phyloP scores from a whole-genome alignment of 2,113 vertebrate genomes.

The Excalfactoria chinensis region DNA sequence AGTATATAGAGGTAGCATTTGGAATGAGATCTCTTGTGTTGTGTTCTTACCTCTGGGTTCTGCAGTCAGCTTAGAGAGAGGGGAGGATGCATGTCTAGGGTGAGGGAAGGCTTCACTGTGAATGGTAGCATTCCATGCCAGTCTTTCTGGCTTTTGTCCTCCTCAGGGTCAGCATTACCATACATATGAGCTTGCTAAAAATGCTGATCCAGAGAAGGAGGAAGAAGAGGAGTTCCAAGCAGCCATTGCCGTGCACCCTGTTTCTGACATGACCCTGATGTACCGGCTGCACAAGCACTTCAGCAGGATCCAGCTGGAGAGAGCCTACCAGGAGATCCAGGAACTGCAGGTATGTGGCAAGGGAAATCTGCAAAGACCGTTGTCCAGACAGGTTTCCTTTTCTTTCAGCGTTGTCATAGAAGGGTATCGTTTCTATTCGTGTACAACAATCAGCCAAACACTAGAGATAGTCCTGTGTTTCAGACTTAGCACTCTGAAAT shows the following conservation, averaged over 20 bases:
- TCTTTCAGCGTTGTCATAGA: not conserved
- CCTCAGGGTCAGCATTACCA: conserved; percentile 88
- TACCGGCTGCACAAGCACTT: conserved; percentile 93
- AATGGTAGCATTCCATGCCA: not conserved
- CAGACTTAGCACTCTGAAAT: not conserved
- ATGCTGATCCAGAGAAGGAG: conserved; percentile 89
- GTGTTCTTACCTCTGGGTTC: fast-evolving
- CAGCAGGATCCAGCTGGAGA: conserved; percentile 91
- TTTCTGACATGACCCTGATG: conserved; percentile 91
- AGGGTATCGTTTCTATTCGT: not conserved
- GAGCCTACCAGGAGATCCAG: conserved; percentile 90
- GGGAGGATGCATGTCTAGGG: not conserved
- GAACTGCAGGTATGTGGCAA: conserved; percentile 87
- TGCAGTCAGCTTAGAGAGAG: not conserved
- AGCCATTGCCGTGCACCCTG: conserved; percentile 89
- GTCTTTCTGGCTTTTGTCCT: not conserved
- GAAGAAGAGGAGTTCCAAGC: conserved; percentile 85
- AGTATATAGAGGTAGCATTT: no score
- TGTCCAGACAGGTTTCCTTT: not conserved
- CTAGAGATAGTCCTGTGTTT: not conserved
- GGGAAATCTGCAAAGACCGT: not conserved
- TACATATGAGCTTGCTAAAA: conserved; percentile 92
- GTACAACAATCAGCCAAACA: not conserved
- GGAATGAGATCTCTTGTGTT: not conserved
- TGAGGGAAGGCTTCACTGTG: not conserved